phyloP scores from a whole-genome alignment of 2,797 vertebrate species.

The Tapera naevia region DNA sequence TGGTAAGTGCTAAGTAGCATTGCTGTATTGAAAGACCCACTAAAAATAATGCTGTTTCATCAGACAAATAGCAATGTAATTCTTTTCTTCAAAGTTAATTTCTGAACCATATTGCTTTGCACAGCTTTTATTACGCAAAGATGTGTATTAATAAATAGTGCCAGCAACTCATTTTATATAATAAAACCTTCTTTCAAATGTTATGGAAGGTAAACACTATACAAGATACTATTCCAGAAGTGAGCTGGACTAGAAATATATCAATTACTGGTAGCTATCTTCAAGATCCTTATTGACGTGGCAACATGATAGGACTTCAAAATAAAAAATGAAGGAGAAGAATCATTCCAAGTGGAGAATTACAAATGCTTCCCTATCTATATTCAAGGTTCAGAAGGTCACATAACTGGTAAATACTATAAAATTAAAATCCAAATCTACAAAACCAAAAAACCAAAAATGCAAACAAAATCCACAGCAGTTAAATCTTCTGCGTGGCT shows the following conservation, averaged over 20 bases:
- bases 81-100: constrained; percentile 50
- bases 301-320: constrained; percentile 23
- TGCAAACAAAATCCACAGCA: not conserved
- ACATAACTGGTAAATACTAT: not conserved
- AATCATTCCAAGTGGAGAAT: not conserved
- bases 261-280: not conserved
- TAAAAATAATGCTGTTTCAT: constrained; percentile 19
- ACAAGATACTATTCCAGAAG: constrained; percentile 19
- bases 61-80: constrained; percentile 17
- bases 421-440: not conserved
- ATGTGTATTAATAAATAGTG: not conserved
- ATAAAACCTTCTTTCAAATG: constrained; percentile 27
- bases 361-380: not conserved
- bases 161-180: constrained; percentile 8
- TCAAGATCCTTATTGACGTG: constrained; percentile 31
- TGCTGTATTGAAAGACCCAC: not conserved
- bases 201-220: not conserved
- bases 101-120: constrained; percentile 10
- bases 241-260: constrained; percentile 19
- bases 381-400: not conserved
- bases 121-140: constrained; percentile 43
- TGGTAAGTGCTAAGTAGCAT: not conserved
- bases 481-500: not conserved
- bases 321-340: not conserved
- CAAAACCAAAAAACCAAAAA: not conserved